Percentiles rank a stretch among this genome's conserved stretches.
Conservation (phyloP, 2,888 invertebrate species). For the Andrena camellia region DNA sequence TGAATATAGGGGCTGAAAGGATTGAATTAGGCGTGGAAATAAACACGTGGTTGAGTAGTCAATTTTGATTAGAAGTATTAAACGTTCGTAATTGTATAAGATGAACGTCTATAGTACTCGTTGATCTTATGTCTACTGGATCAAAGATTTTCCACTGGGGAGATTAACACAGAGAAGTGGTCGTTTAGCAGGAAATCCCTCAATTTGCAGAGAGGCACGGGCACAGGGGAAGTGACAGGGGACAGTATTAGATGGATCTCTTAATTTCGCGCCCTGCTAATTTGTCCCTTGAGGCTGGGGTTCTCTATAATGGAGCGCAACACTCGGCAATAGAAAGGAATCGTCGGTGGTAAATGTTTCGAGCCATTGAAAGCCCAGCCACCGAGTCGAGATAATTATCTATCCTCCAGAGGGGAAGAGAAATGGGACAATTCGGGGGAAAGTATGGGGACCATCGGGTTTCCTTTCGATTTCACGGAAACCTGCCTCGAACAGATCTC, state of each 20-base stretch:
- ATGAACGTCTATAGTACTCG: too few species aligned
- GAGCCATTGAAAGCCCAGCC: slow-evolving; percentile 70
- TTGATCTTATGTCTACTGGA: too few species aligned
- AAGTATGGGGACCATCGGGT: slow-evolving; percentile 3
- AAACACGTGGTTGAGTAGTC: too few species aligned
- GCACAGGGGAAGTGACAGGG: neutral
- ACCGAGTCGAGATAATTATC: slow-evolving; percentile 75
- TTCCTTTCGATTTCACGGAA: slow-evolving; percentile 34
- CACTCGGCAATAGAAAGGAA: slow-evolving; percentile 77
- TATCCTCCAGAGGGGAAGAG: slow-evolving; percentile 46
- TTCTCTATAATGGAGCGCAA: slow-evolving; percentile 74
- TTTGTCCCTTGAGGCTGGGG: slow-evolving; percentile 62
- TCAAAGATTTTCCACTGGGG: slow-evolving; percentile 1
- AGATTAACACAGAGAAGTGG: neutral
- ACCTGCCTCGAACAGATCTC: neutral
- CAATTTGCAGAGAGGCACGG: neutral
- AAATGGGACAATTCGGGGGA: neutral
- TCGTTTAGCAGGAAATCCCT: neutral
- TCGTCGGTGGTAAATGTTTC: slow-evolving; percentile 78
- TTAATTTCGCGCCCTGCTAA: slow-evolving; percentile 66
- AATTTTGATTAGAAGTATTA: too few species aligned
- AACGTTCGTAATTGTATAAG: too few species aligned
- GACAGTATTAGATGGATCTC: slow-evolving; percentile 36
- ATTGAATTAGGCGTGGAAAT: too few species aligned
- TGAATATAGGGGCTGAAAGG: too few species aligned